These are phyloP conservation scores for Luidia sarsii DNA, from an alignment of 53 echinoderm and acorn worm genomes.

Conservation along the genomic window DNA sequence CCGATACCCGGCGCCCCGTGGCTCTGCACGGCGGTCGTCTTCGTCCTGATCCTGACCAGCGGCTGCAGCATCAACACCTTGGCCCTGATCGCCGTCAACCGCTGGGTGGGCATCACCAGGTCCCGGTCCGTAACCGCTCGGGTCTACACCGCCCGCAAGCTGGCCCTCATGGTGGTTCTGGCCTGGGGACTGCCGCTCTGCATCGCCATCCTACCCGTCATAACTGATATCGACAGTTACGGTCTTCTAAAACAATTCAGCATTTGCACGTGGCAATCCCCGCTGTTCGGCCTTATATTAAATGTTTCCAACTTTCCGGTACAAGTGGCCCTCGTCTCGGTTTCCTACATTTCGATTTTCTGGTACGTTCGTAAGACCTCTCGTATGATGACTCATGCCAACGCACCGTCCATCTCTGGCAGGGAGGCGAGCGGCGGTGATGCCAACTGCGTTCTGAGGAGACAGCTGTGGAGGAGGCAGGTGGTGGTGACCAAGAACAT, in stretches of 20 bases:
- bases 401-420: not conserved
- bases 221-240: not conserved
- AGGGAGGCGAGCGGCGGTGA: not conserved
- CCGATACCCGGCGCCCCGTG: too few species aligned
- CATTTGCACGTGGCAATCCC: slow-evolving; percentile 10
- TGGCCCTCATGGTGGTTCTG: too few species aligned
- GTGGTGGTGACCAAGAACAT: slow-evolving; percentile 81
- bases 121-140: too few species aligned
- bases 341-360: slow-evolving; percentile 5
- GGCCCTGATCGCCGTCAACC: too few species aligned
- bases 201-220: not conserved
- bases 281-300: not conserved
- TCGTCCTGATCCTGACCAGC: not conserved
- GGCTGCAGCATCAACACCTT: too few species aligned
- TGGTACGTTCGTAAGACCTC: slow-evolving; percentile 19
- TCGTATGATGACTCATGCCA: not conserved
- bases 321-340: not conserved
- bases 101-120: too few species aligned
- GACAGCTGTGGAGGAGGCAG: slow-evolving; percentile 59
- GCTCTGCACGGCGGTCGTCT: slow-evolving; percentile 10
- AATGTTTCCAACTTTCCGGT: not conserved
- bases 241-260: slow-evolving; percentile 2
- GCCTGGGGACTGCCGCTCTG: not conserved
- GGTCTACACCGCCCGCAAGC: too few species aligned
- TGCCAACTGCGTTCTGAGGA: not conserved